Percentiles rank a stretch among this genome's conserved stretches.
These are phyloP conservation scores for Catharus ustulatus DNA, from an alignment of 2,797 vertebrate genomes.

Conservation along the genomic window DNA sequence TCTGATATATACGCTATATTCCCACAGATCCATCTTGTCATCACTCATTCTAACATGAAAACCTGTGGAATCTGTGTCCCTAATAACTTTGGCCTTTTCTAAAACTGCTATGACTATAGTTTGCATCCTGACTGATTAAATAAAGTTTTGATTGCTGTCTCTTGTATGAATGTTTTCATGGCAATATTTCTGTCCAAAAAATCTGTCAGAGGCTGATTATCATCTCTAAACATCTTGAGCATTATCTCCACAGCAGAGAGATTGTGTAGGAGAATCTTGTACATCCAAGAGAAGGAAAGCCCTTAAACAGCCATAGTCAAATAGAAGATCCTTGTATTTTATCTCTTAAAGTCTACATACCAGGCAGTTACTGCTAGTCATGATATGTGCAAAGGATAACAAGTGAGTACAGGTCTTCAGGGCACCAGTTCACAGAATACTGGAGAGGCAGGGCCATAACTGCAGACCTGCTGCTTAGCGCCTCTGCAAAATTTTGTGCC, in stretches of 20 bases:
- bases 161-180: neutral
- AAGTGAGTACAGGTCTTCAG: neutral
- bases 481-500: neutral
- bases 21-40: neutral
- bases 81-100: neutral
- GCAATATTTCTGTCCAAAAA: neutral
- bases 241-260: neutral
- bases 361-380: neutral
- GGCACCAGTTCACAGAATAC: neutral
- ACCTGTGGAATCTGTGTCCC: neutral
- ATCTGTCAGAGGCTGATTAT: neutral
- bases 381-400: fast-evolving
- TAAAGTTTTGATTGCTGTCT: neutral
- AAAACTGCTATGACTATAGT: neutral
- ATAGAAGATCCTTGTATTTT: neutral
- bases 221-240: neutral
- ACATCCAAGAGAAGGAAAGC: neutral
- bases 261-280: neutral
- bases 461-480: fast-evolving
- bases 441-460: neutral
- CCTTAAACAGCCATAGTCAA: neutral
- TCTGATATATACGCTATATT: neutral
- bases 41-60: neutral
- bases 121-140: neutral
- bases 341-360: neutral